A percentile compares a stretch with the other conserved stretches of the same genome.
phyloP scores from a whole-genome alignment of 2,113 vertebrate species.

The Pica pica region DNA sequence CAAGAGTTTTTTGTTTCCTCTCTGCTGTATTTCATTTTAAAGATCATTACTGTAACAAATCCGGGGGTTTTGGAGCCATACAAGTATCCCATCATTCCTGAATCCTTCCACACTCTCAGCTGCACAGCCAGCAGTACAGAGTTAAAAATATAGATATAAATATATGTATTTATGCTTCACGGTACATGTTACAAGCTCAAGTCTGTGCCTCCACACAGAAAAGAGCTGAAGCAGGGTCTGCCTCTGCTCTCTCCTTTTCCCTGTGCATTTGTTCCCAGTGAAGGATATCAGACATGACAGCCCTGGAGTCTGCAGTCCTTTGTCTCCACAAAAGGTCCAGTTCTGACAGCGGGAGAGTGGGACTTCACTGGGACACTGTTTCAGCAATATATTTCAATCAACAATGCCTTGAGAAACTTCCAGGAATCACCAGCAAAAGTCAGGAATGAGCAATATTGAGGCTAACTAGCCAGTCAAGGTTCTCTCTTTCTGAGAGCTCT shows the following conservation, averaged over 20 bases:
- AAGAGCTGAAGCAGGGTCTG: neutral
- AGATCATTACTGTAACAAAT: neutral
- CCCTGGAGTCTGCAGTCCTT: neutral
- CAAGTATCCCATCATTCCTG: neutral
- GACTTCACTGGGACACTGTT: neutral
- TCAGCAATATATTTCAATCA: neutral
- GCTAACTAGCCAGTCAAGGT: neutral
- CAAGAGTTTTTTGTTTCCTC: neutral
- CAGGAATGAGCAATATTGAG: neutral
- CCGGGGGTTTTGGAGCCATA: neutral
- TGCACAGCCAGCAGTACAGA: neutral
- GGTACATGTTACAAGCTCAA: neutral
- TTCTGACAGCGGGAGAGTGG: neutral
- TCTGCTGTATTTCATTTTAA: neutral
- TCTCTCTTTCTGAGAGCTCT: neutral
- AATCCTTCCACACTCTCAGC: neutral
- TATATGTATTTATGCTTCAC: neutral
- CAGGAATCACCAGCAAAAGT: constrained; percentile 13
- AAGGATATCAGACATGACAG: constrained; percentile 2
- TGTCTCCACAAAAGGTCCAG: constrained; percentile 1
- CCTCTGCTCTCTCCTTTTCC: neutral
- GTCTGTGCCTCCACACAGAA: neutral
- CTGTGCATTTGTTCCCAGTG: neutral
- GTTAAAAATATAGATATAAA: neutral
- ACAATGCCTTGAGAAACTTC: constrained; percentile 19